These are phyloP conservation scores for Anisognathus igniventris DNA, from an alignment of 2,797 vertebrate genomes.

Conservation along the genomic window DNA sequence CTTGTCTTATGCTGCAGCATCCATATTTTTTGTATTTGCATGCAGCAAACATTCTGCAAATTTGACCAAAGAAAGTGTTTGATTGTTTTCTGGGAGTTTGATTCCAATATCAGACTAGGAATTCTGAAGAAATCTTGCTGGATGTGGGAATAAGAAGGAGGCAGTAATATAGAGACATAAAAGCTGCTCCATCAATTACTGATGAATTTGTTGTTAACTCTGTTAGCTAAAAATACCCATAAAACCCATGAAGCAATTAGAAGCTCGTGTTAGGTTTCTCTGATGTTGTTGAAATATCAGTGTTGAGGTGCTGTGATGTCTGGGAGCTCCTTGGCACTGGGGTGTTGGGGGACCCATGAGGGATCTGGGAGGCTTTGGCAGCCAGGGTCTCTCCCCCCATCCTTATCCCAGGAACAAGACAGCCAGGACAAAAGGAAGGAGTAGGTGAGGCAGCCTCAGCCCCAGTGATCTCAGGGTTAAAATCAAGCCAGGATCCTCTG, in stretches of 20 bases:
- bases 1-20: fast-evolving
- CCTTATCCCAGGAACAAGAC: background rate
- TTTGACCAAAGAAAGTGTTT: background rate
- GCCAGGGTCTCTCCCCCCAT: background rate
- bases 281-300: background rate
- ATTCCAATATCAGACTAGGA: background rate
- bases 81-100: background rate
- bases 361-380: background rate
- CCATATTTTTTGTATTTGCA: background rate
- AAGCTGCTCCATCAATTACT: background rate
- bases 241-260: background rate
- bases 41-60: background rate
- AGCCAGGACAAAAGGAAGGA: no score
- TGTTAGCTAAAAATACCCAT: background rate
- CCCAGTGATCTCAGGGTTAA: background rate
- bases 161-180: background rate
- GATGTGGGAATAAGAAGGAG: background rate
- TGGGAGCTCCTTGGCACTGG: fast-evolving
- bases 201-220: background rate
- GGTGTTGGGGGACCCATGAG: fast-evolving
- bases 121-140: background rate
- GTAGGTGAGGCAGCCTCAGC: background rate
- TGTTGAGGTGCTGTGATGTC: fast-evolving
- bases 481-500: background rate
- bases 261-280: background rate